Evolutionary conservation across 2,113 vertebrate species (phyloP), one percentile per base, ranked within the genome.

Genomic region (Macrotus californicus): DNA sequence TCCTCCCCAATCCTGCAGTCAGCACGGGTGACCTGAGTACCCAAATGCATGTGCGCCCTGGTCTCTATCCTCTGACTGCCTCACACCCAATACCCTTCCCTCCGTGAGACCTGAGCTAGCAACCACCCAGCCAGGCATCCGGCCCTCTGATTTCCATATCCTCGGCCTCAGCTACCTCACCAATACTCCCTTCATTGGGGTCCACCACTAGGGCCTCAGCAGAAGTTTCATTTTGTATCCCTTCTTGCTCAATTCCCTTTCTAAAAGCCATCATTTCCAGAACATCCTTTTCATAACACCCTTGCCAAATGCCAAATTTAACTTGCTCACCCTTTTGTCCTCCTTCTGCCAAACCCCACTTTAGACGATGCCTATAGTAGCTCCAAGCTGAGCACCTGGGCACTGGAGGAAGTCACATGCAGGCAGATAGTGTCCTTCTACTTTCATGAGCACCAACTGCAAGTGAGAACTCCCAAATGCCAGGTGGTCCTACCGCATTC

Each of bases 201-300:
- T 9, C 34, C n/a, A 87, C 80, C 76, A 36, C 79, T 15, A 72
- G 67, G 64, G 16, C 16, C 66, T 91, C 34, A n/a, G 41, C 19
- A 54, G 26, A 91, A 86, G 66, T 75, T 83, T 59, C 43, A 92
- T 75, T 84, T 92, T 16, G 80, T 5, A 34, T 46, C 19, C 39
- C 21, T 79, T 77, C 77, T 66, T 41, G 76, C 34, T 50, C 21
- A 73, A 10, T 75, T 43, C 92, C 31, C 54, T 88, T 90, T 80
- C 64, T 56, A 73, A 91, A 70, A 43, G 19, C n/a, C 73, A 29
- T 46, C 41, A 70, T n/a, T 70, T 39, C 48, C 36, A 56, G 21
- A 69, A 46, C 8, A 50, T 6, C 6, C 26, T 43, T 79, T 50
- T 46, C 56, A 48, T 31, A 48, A 87, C 39, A 54, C 19, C 39